Evolutionary conservation across 2,888 invertebrate species (phyloP), one percentile per base, ranked within the genome.

Genomic region (Acleris emargana): DNA sequence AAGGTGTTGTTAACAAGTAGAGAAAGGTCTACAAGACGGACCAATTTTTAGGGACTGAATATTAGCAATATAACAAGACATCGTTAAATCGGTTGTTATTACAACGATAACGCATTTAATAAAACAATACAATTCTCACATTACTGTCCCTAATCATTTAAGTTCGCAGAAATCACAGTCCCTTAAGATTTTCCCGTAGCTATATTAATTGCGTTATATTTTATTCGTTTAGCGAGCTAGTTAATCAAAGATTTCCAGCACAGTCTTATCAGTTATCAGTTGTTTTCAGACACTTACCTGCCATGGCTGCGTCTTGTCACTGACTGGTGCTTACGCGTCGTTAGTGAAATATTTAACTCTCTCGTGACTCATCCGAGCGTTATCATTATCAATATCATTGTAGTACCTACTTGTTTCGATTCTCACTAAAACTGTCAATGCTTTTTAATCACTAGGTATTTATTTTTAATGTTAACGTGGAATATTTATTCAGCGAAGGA

Each of bases 241-340:
- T 49, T 49, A 54, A 43, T 28, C 59, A 53, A 32, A 64, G 49
- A 25, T 57, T 71, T 71, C 67, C 67, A 70, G 69, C 64, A 69
- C 67, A 59, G n/a, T 45, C 57, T 70, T 72, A 76, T 77, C 75
- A 69, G 70, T 76, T 77, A 76, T 77, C 76, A 74, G 52, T 69
- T 72, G 38, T 57, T 50, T 75, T 73, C 72, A 62, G 42, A 61
- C 69, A 75, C 82, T 80, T 69, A 82, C 82, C 82, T 79, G 81
- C 80, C 82, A 82, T 82, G 69, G 72, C 73, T 64, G 62, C 45
- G 74, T 72, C 66, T 72, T 64, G 64, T 64, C 67, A 72, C 72
- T 67, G 63, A 80, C 78, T 76, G 75, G 72, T 69, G 69, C 28
- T 68, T 50, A 52, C 58, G 54, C 67, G 61, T 42, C 62, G 68